Conservation (phyloP, 2,113 vertebrate species). For the Halcyon malimbica region DNA sequence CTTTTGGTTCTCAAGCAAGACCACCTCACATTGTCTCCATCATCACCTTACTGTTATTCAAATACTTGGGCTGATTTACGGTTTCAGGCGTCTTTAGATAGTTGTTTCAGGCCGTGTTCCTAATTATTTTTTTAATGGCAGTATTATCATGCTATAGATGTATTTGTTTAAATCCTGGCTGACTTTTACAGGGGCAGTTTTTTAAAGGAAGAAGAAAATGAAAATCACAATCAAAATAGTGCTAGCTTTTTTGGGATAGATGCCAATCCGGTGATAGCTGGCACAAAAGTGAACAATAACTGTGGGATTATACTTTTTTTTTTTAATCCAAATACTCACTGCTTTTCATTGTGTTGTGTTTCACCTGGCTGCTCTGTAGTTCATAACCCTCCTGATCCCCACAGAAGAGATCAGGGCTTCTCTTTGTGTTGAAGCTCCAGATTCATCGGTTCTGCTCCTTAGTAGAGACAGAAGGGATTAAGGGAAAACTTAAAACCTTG, state of each 20-base stretch:
- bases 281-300: slow-evolving; percentile 8
- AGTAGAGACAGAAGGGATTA: background rate
- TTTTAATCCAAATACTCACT: background rate
- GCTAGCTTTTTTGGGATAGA: slow-evolving; percentile 7
- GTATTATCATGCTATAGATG: slow-evolving; percentile 36
- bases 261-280: background rate
- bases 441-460: background rate
- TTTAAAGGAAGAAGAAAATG: slow-evolving; percentile 47
- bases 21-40: slow-evolving; percentile 4
- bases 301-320: background rate
- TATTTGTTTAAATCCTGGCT: slow-evolving; percentile 72
- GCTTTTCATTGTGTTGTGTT: background rate
- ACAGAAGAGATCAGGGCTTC: background rate
- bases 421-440: background rate
- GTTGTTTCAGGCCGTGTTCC: slow-evolving; percentile 56
- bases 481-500: background rate
- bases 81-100: background rate
- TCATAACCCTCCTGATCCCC: background rate
- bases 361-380: background rate
- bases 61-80: slow-evolving; percentile 25
- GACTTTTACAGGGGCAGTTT: slow-evolving; percentile 36
- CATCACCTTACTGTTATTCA: slow-evolving; percentile 20
- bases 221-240: slow-evolving; percentile 3
- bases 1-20: background rate
- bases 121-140: slow-evolving; percentile 40